These are phyloP conservation scores for Hippocampus barbouri DNA, from an alignment of 2,113 vertebrate species.

Conservation along the genomic window DNA sequence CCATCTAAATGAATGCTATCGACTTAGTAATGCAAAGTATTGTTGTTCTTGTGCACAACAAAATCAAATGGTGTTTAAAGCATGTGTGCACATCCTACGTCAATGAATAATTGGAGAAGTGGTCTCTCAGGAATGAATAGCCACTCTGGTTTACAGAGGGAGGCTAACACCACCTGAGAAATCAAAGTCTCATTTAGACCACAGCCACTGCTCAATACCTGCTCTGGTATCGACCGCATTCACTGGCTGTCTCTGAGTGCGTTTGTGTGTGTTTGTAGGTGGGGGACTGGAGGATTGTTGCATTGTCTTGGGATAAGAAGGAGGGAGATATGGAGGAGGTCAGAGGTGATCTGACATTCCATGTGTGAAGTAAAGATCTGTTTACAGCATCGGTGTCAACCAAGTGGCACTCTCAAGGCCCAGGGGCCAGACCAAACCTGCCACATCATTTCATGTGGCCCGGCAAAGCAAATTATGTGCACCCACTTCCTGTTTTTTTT, in stretches of 20 bases:
- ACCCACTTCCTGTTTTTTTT: no score
- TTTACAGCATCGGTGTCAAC: constrained; percentile 8
- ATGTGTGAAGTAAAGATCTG: constrained; percentile 37
- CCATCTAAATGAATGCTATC: constrained; percentile 50
- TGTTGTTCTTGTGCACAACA: constrained; percentile 53
- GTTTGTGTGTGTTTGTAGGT: background rate
- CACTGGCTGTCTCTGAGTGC: constrained; percentile 2
- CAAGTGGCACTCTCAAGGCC: background rate
- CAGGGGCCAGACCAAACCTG: no score
- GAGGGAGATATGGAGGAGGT: constrained; percentile 20
- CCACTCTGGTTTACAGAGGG: constrained; percentile 40
- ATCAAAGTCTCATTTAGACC: constrained; percentile 65
- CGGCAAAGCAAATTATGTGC: no score
- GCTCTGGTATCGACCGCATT: constrained; percentile 44
- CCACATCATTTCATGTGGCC: no score
- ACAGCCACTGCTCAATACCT: constrained; percentile 52
- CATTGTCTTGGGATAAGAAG: constrained; percentile 1
- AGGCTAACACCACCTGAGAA: constrained; percentile 43
- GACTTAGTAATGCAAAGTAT: constrained; percentile 57
- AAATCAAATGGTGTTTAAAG: constrained; percentile 59
- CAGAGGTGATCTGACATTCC: constrained; percentile 28
- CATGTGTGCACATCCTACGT: constrained; percentile 13
- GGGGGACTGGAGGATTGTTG: background rate
- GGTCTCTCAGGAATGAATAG: constrained; percentile 43
- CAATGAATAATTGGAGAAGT: constrained; percentile 40